Percentiles rank a stretch among this genome's conserved stretches.
These are phyloP conservation scores for Procambarus virginalis DNA, from an alignment of 1,140 invertebrate genomes.

Conservation along the genomic window DNA sequence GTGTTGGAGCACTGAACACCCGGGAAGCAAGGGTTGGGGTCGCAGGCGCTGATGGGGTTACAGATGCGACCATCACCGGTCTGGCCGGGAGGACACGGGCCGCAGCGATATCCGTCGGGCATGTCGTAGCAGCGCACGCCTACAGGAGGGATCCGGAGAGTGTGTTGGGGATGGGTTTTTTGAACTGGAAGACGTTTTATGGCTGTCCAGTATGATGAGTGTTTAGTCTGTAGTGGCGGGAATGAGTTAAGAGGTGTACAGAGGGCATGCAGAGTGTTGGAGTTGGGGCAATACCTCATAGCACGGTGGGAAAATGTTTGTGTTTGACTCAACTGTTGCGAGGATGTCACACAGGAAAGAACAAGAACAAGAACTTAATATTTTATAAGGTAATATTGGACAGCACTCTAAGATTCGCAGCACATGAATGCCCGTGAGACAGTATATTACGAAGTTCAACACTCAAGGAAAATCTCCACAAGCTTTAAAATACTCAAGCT, in stretches of 20 bases:
- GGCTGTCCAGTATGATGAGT: not conserved
- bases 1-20: constrained; percentile 82
- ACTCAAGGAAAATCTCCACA: not conserved
- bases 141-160: constrained; percentile 68
- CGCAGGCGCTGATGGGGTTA: constrained; percentile 80
- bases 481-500: too few species aligned
- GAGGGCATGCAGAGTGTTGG: too few species aligned
- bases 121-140: constrained; percentile 87
- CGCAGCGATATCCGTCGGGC: constrained; percentile 83
- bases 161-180: not conserved
- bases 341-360: not conserved
- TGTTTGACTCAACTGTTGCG: not conserved
- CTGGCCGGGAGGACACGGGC: constrained; percentile 87
- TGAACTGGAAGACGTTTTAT: not conserved
- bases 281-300: not conserved
- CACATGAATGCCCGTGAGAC: not conserved
- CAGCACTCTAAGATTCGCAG: not conserved
- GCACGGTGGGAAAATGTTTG: not conserved
- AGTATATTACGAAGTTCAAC: not conserved
- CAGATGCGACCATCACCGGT: constrained; percentile 88
- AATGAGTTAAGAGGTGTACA: too few species aligned
- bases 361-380: not conserved
- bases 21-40: constrained; percentile 82
- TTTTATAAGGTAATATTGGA: not conserved
- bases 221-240: not conserved